Evolutionary conservation across 2,113 vertebrate species (phyloP), one percentile per base, ranked within the genome.

Genomic region (Synchiropus splendidus): DNA sequence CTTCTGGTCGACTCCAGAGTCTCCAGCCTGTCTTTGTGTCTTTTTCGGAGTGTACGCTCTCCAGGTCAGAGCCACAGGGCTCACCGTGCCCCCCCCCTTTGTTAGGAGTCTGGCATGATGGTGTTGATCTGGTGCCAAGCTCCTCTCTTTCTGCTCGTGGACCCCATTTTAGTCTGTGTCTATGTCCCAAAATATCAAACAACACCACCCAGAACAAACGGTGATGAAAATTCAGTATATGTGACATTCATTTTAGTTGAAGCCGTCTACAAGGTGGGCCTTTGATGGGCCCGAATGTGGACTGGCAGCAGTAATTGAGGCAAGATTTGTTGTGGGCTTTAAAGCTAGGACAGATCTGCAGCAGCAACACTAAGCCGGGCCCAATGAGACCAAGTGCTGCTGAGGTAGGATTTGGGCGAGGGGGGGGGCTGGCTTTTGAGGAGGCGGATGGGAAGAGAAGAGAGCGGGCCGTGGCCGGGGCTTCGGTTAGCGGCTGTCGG

Each of bases 71-170:
- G 36, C 70, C 64, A 54, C 30, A 10, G 64, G 67, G 59, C 53
- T 53, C 60, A 16, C 44, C 39, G 36, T 54, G 61, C 55, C 71
- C 32, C 18, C n/a, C 21, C 36, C 59, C 69, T 73, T 74, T 71
- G 74, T 75, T 69, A 45, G 71, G 36, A 33, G 56, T 54, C 61
- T 56, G 64, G 58, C 52, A 56, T 52, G 54, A 47, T 16, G 51
- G 61, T 75, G 44, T 80, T 80, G 77, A 78, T 80, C 65, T 12
- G 21, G 60, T 78, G 77, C 77, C 77, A 78, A 76, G 56, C 72
- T 66, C 52, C 67, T 70, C 48, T 74, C 58, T 59, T 39, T 55
- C 57, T 66, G 44, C 45, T 18, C 10, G 2, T 10, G 6, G 2
- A 15, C 30, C 18, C 40, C 48, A 21, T 38, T 49, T 45, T 48